Evolutionary conservation across 2,888 invertebrate genomes (phyloP), one percentile per base, ranked within the genome.

Genomic region (Seladonia tumulorum): DNA sequence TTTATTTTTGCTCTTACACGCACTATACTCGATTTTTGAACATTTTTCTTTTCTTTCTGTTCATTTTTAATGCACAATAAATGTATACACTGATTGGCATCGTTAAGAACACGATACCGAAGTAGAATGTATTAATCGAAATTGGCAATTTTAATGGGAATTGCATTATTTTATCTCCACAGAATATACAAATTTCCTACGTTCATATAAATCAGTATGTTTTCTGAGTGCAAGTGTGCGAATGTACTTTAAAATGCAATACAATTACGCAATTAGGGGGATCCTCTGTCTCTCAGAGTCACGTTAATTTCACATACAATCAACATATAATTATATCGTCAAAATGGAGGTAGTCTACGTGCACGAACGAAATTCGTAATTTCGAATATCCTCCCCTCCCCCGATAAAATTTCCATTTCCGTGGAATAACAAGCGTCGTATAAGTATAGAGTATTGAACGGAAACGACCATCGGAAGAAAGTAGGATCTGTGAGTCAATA

Each of bases 401-500:
- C n/a, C 22, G 18, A 18, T 35, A 18, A 35, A 18, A 47, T 72
- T 25, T 29, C 53, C 53, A 73, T 53, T 53, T 72, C 49, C 10
- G 25, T 16, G 29, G 29, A 29, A 71, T 25, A 49, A 49, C 25
- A 49, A 70, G 25, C 49, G 18, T 10, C 16, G 29, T 29, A 12
- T 57, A 57, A n/a, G 63, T 63, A 70, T 22, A 16, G 29, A 18
- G 47, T 47, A 47, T 47, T 22, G 29, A 47, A 29, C 42, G 18
- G 49, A 29, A 49, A 14, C 47, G 66, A 47, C 29, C 12, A 29
- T 45, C 22, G n/a, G n/a, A 22, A 49, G 74, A 16, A 71, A 75
- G 76, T 75, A 72, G 74, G 75, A 79, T 72, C 63, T 49, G 45
- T 45, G 47, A 22, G 75, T 14, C 45, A 42, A 16, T n/a, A 68